Evolutionary conservation across 2,888 invertebrate species (phyloP), one percentile per base, ranked within the genome.

Genomic region (Eubasilissa splendida): DNA sequence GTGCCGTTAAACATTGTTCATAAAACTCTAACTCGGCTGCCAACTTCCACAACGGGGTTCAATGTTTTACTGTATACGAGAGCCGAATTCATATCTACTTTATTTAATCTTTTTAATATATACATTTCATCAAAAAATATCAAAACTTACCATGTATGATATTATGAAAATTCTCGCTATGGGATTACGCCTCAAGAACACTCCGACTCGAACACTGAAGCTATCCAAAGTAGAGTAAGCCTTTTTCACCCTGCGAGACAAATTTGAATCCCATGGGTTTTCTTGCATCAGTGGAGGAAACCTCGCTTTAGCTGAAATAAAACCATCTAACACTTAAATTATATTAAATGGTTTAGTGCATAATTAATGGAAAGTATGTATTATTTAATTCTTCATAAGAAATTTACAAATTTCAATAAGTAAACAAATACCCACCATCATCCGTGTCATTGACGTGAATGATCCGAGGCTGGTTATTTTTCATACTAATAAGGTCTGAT

Each of bases 221-320:
- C 93, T 92, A 88, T 96, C 96, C 33, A 96, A 89, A 14, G 93
- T 92, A 60, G 94, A 94, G 85, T 95, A 95, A 9, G 95, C 96
- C 84, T 93, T 91, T 87, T 96, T 96, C 22, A 96, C 94, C 85
- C 93, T 91, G 83, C 94, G 91, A 0, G 96, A 92, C 65, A 96
- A 93, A 14, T 93, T 92, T 66, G 94, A 94, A 86, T 96, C 96
- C 85, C 94, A 93, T 7, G 96, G 95, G 84, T 93, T 93, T 85
- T 95, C 95, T 83, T 93, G 90, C 88, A 96, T 90, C 84, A 96
- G 93, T 75, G 91, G 88, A 33, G 95, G 95, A 80, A 95, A 91
- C 86, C 94, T 92, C 4, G 93, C 91, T 87, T 93, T 93, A 31
- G 90, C 92, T 92, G 85, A 54, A 89, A 87, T 56, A 65, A 74